phyloP scores from a whole-genome alignment of 2,888 invertebrate genomes.

The Cerastis leucographa region DNA sequence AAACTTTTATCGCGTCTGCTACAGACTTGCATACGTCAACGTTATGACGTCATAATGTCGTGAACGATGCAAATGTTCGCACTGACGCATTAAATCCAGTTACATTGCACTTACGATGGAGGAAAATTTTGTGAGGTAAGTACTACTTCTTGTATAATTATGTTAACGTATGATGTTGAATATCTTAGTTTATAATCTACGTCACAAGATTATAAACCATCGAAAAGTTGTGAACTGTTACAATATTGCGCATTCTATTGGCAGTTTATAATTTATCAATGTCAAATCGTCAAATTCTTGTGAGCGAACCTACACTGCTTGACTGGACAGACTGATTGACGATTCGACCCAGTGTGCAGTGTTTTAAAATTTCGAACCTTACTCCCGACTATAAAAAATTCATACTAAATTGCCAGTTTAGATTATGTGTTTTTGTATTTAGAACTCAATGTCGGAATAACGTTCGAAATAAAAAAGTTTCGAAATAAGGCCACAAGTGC shows the following conservation, averaged over 20 bases:
- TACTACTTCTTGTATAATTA: not conserved
- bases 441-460: not conserved
- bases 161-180: not conserved
- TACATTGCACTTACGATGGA: conserved; percentile 1
- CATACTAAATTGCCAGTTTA: not conserved
- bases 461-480: not conserved
- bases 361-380: not conserved
- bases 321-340: not conserved
- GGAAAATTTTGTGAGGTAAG: not conserved
- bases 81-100: conserved; percentile 2
- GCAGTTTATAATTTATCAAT: not conserved
- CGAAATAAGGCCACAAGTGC: too few relatives aligned
- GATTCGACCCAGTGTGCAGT: not conserved
- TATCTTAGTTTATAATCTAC: too few relatives aligned
- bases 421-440: not conserved
- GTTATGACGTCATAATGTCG: conserved; percentile 48
- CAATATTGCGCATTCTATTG: not conserved
- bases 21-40: conserved; percentile 55
- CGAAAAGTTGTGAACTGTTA: not conserved
- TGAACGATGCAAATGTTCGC: conserved; percentile 37
- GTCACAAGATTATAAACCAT: not conserved
- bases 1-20: conserved; percentile 52
- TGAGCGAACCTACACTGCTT: not conserved
- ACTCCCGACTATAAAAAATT: not conserved
- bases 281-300: not conserved